Evolutionary conservation across 2,888 invertebrate species (phyloP).

Genomic region (Ophion ellenae): DNA sequence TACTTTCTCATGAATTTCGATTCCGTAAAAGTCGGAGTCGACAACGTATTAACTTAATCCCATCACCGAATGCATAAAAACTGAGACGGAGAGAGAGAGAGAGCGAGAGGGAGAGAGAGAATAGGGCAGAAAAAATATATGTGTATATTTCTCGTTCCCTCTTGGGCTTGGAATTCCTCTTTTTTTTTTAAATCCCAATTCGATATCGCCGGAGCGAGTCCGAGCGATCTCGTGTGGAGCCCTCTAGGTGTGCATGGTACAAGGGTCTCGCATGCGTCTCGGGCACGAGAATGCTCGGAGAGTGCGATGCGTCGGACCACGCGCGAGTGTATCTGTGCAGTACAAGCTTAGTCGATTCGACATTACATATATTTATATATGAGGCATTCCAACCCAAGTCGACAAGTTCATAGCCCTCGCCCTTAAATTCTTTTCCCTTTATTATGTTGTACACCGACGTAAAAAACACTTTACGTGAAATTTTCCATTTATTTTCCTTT

Average conservation of each 20-base stretch:
- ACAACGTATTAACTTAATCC: conserved; percentile 63
- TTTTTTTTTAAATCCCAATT: conserved; percentile 48
- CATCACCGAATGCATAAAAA: conserved; percentile 26
- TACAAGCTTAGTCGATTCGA: conserved; percentile 35
- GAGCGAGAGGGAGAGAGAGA: neutral
- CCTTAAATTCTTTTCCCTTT: neutral
- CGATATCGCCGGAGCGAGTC: conserved; percentile 56
- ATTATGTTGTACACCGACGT: neutral
- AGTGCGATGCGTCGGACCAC: conserved; percentile 41
- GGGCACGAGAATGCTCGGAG: conserved; percentile 44
- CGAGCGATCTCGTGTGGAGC: conserved; percentile 48
- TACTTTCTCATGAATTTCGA: conserved; percentile 55
- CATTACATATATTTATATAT: conserved; percentile 31
- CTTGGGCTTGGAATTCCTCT: conserved; percentile 29
- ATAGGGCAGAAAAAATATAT: conserved; percentile 3
- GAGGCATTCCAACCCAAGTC: conserved; percentile 21
- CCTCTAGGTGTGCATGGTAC: conserved; percentile 60
- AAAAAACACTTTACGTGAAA: neutral
- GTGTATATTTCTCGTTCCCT: conserved; percentile 24
- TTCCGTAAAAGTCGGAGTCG: conserved; percentile 41
- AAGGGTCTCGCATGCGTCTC: conserved; percentile 47
- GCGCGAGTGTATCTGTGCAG: conserved; percentile 33
- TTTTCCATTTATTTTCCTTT: neutral
- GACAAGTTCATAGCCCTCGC: neutral
- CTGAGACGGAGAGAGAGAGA: conserved; percentile 2